Base-by-base conservation (phyloP, 2,797 vertebrate genomes). In the Danio aesculapii region DNA sequence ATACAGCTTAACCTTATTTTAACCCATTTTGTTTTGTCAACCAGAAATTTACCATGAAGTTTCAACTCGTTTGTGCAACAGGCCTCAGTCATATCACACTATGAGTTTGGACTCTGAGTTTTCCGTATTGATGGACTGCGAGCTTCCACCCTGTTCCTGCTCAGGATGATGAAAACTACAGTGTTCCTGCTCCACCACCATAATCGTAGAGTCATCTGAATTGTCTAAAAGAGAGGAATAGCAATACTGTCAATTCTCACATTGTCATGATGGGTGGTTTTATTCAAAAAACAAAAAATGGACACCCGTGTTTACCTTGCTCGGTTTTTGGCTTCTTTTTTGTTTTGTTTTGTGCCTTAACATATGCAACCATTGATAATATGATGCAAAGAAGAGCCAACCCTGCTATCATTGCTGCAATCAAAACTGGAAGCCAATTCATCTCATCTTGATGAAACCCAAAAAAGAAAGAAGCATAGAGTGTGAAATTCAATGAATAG, bases 101-200 rank as follows among this genome's bases (percentile, higher is more conserved):
- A 92, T 83, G 49, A 93, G 89, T 58, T 83, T 90, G 1, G 77
- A 61, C 10, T 87, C 68, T 0, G 92, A 89, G 44, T 88, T 87
- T n/a, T 91, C 87, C 2, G 91, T 89, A 47, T 19, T 64, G 14
- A 94, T 86, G 0, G 90, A 89, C 8, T 93, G 92, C 0, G 88
- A 88, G 87, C 92, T 87, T 84, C 91, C 94, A 6, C 96, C 97
- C 77, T 97, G 92, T 64, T 99, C 97, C 74, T 98, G 96, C 81
- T 98, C 92, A 0, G 97, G 96, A 44, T 90, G 94, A 7, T 94
- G 96, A 67, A 94, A 97, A 52, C 95, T 97, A 84, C 92, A 95
- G 3, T 85, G 85, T 12, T 83, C 82, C 44, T 96, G 96, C 2
- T 95, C 88, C 6, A 95, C 94, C 3, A 88, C 77, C 52, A 93